Percentiles rank a stretch among this genome's conserved stretches.
phyloP scores from a whole-genome alignment of 1,140 invertebrate genomes.

The Thereuonema tuberculata region DNA sequence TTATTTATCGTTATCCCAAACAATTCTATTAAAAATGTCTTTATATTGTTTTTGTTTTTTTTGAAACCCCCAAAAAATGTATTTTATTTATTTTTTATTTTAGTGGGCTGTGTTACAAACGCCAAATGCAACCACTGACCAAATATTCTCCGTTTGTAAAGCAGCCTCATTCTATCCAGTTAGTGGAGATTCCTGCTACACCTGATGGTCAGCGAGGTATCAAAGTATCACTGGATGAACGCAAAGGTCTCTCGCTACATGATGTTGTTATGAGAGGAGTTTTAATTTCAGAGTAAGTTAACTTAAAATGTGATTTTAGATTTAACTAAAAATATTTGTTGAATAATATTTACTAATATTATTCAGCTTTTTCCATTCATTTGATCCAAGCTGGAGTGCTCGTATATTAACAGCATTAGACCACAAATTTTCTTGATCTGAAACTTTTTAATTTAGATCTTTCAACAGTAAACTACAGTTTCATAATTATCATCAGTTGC shows the following conservation, averaged over 20 bases:
- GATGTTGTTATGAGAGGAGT: constrained; percentile 19
- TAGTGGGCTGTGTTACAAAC: constrained; percentile 48
- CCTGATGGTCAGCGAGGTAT: constrained; percentile 40
- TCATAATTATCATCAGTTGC: too few species aligned
- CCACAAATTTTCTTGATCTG: too few species aligned
- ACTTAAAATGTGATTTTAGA: background rate
- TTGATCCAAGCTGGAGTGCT: too few species aligned
- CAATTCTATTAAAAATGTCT: too few species aligned
- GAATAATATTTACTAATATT: background rate
- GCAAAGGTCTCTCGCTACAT: constrained; percentile 19
- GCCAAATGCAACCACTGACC: constrained; percentile 45
- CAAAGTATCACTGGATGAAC: constrained; percentile 41
- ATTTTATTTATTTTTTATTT: constrained; percentile 8
- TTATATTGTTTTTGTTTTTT: background rate
- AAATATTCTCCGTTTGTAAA: constrained; percentile 35
- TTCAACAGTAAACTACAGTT: too few species aligned
- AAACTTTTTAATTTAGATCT: too few species aligned
- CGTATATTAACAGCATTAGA: too few species aligned
- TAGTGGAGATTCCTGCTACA: constrained; percentile 53
- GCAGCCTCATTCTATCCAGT: constrained; percentile 56
- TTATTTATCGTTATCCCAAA: too few species aligned
- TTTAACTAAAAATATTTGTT: too few species aligned
- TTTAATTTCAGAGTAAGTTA: constrained; percentile 27
- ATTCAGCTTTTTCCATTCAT: too few species aligned
- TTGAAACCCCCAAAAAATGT: background rate